Conservation (phyloP, 2,113 vertebrate species). For the Centropus unirufus region DNA sequence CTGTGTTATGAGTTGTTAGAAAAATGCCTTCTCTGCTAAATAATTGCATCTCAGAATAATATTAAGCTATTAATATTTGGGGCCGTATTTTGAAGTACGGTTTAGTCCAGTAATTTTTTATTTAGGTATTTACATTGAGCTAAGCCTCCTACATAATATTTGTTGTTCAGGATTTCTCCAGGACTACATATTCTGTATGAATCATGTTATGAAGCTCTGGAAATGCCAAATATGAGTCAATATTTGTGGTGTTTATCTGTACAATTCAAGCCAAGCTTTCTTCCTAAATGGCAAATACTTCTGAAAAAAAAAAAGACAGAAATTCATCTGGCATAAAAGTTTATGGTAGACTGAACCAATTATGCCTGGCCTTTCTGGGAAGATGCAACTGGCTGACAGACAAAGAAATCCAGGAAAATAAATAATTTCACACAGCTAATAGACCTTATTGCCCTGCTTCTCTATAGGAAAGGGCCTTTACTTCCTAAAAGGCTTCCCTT, state of each 20-base stretch:
- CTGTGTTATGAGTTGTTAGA: background rate
- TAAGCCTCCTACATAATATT: background rate
- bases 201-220: conserved; percentile 18
- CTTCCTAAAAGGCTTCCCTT: background rate
- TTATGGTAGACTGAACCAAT: background rate
- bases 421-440: background rate
- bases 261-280: background rate
- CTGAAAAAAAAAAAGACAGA: background rate
- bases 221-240: conserved; percentile 57
- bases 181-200: background rate
- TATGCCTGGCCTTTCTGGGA: background rate
- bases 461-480: background rate
- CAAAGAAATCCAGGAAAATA: background rate
- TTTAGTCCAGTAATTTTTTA: background rate
- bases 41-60: background rate
- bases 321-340: background rate
- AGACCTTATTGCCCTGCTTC: background rate
- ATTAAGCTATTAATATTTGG: background rate
- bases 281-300: conserved; percentile 9
- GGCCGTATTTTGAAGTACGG: background rate
- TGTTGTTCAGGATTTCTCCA: background rate
- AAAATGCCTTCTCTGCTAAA: background rate
- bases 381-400: background rate
- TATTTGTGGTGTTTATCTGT: conserved; percentile 50
- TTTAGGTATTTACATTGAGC: background rate